Evolutionary conservation across 1,140 invertebrate genomes (phyloP), one percentile per base, ranked within the genome.

Genomic region (Heliconius congener): DNA sequence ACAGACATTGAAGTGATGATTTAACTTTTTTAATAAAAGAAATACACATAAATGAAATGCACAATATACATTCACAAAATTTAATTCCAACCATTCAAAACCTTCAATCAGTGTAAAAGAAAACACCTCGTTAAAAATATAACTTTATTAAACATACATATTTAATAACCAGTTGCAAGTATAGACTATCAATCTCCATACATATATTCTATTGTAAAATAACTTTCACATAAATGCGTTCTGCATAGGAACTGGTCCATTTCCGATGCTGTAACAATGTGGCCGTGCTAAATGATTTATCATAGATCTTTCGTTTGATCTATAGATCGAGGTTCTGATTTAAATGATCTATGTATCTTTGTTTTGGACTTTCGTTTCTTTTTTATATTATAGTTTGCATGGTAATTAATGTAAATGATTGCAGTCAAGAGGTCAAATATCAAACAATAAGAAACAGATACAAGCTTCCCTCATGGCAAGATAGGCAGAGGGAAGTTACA

Each of bases 181-280:
- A 66, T 27, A 16, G 60, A 13, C 2, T 66, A 66, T 66, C 1
- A 66, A 66, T 66, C 27, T 66, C 23, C 60, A 66, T 66, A 30
- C n/a, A 66, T 46, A 66, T 16, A 66, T 11, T 66, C 60, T 66
- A 66, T 66, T 66, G 60, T 66, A 66, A 16, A 6, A 11, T 30
- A 30, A 66, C 60, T 66, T 66, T 66, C 27, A 66, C 60, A 30
- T 66, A 30, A 66, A 66, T 27, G 23, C 23, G 27, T 27, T 60
- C 57, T 23, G 60, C 23, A 9, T n/a, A n/a, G 23, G 60, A 66
- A 66, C 60, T 66, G 55, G 30, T 57, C 73, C 27, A 74, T 34
- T 74, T 74, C 73, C 73, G 52, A 57, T 74, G 46, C 55, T 42
- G 27, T 55, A 74, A 74, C 73, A 74, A 74, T 74, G 27, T 46